Base-by-base conservation (phyloP, 2,113 vertebrate species). In the Gymnogyps californianus region DNA sequence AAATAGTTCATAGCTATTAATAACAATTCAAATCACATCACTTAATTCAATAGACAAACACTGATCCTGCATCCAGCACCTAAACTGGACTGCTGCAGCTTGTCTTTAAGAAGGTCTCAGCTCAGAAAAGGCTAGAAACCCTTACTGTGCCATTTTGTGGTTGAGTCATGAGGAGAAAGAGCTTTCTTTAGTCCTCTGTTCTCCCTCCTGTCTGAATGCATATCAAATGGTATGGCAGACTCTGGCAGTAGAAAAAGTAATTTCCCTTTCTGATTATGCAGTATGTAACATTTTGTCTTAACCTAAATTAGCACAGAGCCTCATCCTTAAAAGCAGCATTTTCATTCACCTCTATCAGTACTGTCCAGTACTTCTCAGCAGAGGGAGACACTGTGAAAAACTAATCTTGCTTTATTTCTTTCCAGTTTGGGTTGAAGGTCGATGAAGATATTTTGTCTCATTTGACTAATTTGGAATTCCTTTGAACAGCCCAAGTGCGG, bases 381-480 rank as follows among this genome's bases (percentile, higher is more conserved):
- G 51, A 78, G 57, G 32, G n/a, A 54, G 13, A 86, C 44, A 29
- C 25, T 81, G 46, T 67, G 46, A 78, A 94, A 87, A 62, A 26
- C 5, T 76, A 40, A 77, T 94, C 22, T 79, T 89, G 19, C 8
- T 95, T 77, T 79, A 62, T 83, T 93, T 76, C 79, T 84, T 93
- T 64, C 61, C n/a, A 47, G 16, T 65, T 84, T 78, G 12, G 9
- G 61, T 70, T 92, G 83, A 97, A 87, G 72, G 76, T 94, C 69
- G 55, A 9, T 84, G 76, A 89, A 96, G 61, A 89, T 52, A 58
- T 66, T 94, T 87, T 72, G 26, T 87, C 69, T 95, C 80, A 92
- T 92, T 94, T 93, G 65, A 74, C 65, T 93, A 93, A 96, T 83
- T 58, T 93, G 76, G 31, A 94, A 90, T 88, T 72, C 42, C 19